Percentiles rank a stretch among this genome's conserved stretches.
Conservation (phyloP, 1,140 invertebrate genomes). For the Nasonia longicornis region DNA sequence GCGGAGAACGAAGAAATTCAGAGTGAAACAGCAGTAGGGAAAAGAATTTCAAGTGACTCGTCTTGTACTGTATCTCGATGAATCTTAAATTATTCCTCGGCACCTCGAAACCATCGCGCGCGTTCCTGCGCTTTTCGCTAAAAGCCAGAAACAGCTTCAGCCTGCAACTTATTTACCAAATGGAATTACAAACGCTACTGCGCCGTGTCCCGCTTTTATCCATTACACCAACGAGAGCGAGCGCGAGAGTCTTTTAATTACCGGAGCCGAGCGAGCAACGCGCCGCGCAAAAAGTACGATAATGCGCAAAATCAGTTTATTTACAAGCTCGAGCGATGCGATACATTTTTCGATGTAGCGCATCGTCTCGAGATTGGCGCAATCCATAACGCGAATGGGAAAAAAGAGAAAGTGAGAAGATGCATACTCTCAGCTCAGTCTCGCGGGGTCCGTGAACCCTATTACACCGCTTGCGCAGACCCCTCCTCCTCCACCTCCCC, state of each 20-base stretch:
- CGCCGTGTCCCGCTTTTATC: background rate
- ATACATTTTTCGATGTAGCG: background rate
- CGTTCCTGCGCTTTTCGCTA: slow-evolving; percentile 19
- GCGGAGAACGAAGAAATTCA: slow-evolving; percentile 38
- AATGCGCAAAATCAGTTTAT: background rate
- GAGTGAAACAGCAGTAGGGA: slow-evolving; percentile 50
- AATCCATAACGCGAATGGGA: slow-evolving; percentile 20
- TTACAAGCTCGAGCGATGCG: background rate
- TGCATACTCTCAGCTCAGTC: background rate
- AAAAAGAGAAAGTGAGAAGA: slow-evolving; percentile 3
- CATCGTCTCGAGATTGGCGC: background rate
- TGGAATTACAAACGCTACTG: slow-evolving; percentile 20
- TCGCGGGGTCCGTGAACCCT: slow-evolving; percentile 8
- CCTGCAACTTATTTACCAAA: slow-evolving; percentile 33
- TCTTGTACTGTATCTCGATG: slow-evolving; percentile 62
- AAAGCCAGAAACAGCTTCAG: slow-evolving; percentile 20
- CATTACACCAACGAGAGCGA: slow-evolving; percentile 7
- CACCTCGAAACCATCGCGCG: slow-evolving; percentile 41
- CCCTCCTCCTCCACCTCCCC: background rate
- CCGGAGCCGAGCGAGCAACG: background rate
- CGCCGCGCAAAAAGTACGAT: background rate
- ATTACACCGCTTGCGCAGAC: slow-evolving; percentile 20
- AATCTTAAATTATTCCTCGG: slow-evolving; percentile 67
- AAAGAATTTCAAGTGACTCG: slow-evolving; percentile 69
- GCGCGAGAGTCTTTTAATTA: background rate